phyloP scores from a whole-genome alignment of 2,888 invertebrate genomes.

The Lepas anatifera region DNA sequence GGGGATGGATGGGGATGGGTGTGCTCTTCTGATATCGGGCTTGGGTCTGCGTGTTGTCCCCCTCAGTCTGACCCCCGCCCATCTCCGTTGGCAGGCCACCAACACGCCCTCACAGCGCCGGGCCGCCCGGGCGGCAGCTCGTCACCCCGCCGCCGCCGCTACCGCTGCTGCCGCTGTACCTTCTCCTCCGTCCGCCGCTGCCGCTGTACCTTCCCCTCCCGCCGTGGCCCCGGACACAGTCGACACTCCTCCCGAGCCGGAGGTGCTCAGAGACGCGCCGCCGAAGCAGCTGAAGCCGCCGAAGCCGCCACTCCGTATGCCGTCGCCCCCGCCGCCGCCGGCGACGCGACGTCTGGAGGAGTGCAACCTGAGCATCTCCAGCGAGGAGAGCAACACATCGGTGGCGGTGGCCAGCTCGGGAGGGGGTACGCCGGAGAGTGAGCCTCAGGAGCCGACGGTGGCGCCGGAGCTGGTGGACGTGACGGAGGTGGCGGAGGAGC shows the following conservation, averaged over 20 bases:
- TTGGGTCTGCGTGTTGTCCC: no score
- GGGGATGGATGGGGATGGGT: background rate
- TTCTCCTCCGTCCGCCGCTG: background rate
- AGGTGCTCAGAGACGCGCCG: background rate
- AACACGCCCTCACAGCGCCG: background rate
- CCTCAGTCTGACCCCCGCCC: no score
- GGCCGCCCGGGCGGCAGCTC: background rate
- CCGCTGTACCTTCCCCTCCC: background rate
- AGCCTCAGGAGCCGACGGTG: conserved; percentile 23
- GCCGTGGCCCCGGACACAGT: background rate
- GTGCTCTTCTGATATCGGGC: no score
- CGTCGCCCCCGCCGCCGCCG: background rate
- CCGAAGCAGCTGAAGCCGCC: background rate
- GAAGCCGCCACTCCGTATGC: background rate
- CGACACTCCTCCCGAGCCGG: background rate
- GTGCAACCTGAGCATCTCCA: background rate
- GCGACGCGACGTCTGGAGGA: background rate
- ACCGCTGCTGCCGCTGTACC: background rate
- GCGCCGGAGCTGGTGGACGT: conserved; percentile 21
- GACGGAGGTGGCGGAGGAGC: conserved; percentile 20
- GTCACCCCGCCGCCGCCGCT: background rate
- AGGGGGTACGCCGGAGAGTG: conserved; percentile 20
- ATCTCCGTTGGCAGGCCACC: background rate
- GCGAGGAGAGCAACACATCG: conserved; percentile 19
- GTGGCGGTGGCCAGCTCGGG: conserved; percentile 22